These are phyloP conservation scores for Psix sp. DNA, from an alignment of 1,140 invertebrate species.

Conservation along the genomic window DNA sequence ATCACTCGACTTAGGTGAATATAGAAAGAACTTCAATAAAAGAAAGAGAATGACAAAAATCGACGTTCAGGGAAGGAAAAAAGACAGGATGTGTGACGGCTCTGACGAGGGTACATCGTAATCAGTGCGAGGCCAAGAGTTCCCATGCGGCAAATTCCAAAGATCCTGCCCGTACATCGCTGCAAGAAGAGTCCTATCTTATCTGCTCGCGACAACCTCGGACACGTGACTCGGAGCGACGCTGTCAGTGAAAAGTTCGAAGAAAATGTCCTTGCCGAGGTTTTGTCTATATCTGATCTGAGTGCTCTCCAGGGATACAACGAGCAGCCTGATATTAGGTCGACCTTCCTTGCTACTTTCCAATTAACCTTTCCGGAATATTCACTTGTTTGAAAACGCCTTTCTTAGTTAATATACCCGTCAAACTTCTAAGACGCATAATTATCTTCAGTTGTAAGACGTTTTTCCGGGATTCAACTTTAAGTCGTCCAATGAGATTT, in stretches of 20 bases:
- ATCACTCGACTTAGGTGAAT: neutral
- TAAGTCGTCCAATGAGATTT: no score
- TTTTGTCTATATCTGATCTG: constrained; percentile 56
- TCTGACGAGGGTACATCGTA: constrained; percentile 59
- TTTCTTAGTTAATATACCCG: constrained; percentile 16
- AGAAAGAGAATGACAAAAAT: constrained; percentile 29
- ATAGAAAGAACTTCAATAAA: constrained; percentile 8
- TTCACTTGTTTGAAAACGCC: constrained; percentile 5
- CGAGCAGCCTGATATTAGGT: neutral
- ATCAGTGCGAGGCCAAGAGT: constrained; percentile 56
- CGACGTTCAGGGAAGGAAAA: constrained; percentile 13
- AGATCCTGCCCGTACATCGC: constrained; percentile 48
- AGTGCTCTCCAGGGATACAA: constrained; percentile 30
- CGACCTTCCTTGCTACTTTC: neutral
- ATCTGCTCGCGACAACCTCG: constrained; percentile 46
- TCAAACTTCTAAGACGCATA: no score
- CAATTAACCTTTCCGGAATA: constrained; percentile 38
- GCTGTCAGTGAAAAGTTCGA: constrained; percentile 52
- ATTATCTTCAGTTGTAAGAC: constrained; percentile 29
- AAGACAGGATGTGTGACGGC: constrained; percentile 37
- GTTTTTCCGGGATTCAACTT: no score
- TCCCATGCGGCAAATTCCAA: constrained; percentile 57
- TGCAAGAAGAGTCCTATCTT: constrained; percentile 51
- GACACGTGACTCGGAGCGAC: constrained; percentile 53
- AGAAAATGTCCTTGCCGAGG: constrained; percentile 42